Percentiles rank a stretch among this genome's conserved stretches.
Conservation (phyloP, 2,113 vertebrate species). For the Pangasianodon gigas region DNA sequence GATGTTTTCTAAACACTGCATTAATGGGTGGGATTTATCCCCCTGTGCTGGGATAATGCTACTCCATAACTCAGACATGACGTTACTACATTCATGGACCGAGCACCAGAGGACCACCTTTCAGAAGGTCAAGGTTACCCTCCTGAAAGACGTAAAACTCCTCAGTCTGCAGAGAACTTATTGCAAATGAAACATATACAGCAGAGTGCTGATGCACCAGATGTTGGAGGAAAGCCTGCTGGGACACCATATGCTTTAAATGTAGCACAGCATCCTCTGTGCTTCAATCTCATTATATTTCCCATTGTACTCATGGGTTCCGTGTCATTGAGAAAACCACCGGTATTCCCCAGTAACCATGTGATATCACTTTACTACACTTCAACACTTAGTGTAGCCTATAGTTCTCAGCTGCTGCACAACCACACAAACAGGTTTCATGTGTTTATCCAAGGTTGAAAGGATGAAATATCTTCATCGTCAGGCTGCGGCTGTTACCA, state of each 20-base stretch:
- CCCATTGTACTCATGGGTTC: not conserved
- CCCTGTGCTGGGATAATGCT: not conserved
- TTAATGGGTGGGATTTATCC: conserved; percentile 18
- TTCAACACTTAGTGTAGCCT: not conserved
- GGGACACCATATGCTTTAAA: conserved; percentile 26
- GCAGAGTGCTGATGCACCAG: conserved; percentile 24
- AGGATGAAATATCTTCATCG: not conserved
- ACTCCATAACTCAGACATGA: conserved; percentile 16
- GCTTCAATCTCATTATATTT: conserved; percentile 17
- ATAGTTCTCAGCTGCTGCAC: conserved; percentile 21
- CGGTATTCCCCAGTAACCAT: not conserved
- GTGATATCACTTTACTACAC: not conserved
- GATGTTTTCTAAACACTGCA: conserved; percentile 7
- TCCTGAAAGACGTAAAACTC: not conserved
- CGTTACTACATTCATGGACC: not conserved
- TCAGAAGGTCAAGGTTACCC: conserved; percentile 17
- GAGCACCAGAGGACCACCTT: not conserved
- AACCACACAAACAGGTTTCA: not conserved
- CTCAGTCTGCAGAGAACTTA: not conserved
- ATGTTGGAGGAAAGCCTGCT: conserved; percentile 35
- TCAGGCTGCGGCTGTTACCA: not conserved
- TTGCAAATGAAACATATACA: conserved; percentile 7
- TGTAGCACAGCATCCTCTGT: conserved; percentile 15
- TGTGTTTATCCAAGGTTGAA: not conserved
- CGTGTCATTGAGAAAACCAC: conserved; percentile 10